A percentile compares a stretch with the other conserved stretches of the same genome.
phyloP scores from a whole-genome alignment of 2,113 vertebrate genomes.

The Cyprinodon variegatus region DNA sequence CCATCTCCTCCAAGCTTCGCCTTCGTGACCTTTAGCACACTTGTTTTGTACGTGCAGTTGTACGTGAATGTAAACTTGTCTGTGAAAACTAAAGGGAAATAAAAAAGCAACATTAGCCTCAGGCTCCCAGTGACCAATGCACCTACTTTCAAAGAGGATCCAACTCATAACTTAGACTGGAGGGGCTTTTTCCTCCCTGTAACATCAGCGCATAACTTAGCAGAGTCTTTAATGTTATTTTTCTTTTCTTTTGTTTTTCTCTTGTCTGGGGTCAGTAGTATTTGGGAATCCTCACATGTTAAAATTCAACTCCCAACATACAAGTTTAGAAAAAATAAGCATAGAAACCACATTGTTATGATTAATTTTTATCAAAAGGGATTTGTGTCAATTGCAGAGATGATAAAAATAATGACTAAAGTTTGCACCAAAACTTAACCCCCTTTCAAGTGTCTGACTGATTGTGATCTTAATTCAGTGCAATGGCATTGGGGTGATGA shows the following conservation, averaged over 20 bases:
- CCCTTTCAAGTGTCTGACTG: conserved; percentile 39
- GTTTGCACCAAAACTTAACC: conserved; percentile 4
- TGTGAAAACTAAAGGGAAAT: conserved; percentile 25
- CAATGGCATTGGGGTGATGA: conserved; percentile 41
- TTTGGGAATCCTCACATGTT: conserved; percentile 41
- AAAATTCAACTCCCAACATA: conserved; percentile 39
- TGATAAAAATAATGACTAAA: conserved; percentile 1
- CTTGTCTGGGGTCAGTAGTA: conserved; percentile 49
- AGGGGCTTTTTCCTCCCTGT: conserved; percentile 16
- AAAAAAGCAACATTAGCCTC: conserved; percentile 40
- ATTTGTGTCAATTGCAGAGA: conserved; percentile 35
- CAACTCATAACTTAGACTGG: conserved; percentile 48
- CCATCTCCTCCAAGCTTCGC: conserved; percentile 28
- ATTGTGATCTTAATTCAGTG: conserved; percentile 55
- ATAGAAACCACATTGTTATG: conserved; percentile 33
- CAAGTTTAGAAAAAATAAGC: conserved; percentile 53
- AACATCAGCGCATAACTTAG: conserved; percentile 26
- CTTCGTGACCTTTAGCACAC: conserved; percentile 26
- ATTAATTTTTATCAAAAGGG: conserved; percentile 21
- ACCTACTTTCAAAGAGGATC: conserved; percentile 50
- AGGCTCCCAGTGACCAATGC: conserved; percentile 35
- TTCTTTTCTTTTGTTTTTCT: conserved; percentile 34
- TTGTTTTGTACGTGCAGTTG: background rate
- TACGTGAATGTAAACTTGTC: conserved; percentile 18
- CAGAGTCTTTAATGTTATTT: conserved; percentile 44